Conservation (phyloP, 2,113 vertebrate species). For the Notiomystis cincta region DNA sequence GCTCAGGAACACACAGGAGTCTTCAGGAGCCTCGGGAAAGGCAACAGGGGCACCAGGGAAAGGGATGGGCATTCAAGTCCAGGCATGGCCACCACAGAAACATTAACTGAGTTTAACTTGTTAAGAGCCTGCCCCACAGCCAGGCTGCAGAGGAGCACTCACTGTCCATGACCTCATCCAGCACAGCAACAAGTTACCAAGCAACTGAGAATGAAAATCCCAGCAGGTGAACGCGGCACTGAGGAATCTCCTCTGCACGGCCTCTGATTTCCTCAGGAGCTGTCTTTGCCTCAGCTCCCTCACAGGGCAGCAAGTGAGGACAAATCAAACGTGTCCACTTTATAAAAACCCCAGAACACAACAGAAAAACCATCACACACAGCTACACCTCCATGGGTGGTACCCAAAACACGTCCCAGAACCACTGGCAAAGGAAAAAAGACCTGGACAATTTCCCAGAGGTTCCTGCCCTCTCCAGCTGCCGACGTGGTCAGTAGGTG, state of each 20-base stretch:
- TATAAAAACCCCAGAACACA: fast-evolving
- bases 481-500: neutral
- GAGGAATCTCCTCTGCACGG: neutral
- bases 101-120: neutral
- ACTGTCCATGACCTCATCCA: neutral
- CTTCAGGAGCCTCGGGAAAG: neutral
- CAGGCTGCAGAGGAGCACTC: neutral
- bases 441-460: neutral
- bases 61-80: fast-evolving
- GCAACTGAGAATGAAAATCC: neutral
- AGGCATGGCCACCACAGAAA: neutral
- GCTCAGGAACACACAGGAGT: neutral
- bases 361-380: neutral
- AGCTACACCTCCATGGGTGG: fast-evolving
- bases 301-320: fast-evolving
- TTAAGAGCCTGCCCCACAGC: neutral
- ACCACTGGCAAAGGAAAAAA: neutral
- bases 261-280: neutral
- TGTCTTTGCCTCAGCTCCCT: neutral
- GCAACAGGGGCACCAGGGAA: no score
- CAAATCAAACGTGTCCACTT: neutral
- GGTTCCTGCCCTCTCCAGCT: neutral
- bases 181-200: neutral
- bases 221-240: fast-evolving
- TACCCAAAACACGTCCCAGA: neutral